Evolutionary conservation across 2,888 invertebrate genomes (phyloP), one percentile per base, ranked within the genome.

Genomic region (Hirtodrosophila confusa): DNA sequence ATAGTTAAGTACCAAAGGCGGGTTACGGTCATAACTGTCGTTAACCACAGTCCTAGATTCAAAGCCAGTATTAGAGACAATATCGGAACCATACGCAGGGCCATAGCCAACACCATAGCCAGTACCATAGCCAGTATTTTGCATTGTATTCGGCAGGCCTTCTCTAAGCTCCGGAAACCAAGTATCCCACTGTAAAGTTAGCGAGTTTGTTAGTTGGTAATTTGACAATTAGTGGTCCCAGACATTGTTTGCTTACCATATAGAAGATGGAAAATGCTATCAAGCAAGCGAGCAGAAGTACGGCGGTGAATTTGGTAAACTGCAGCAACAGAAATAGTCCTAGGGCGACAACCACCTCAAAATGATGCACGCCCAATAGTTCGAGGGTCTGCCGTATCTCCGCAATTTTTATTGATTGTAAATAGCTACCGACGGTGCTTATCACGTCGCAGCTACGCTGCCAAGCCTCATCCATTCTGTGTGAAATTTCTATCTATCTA

Each of bases 351-450:
- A 69, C 4, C 17, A 88, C 40, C 35, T 87, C 79, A 0, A 58
- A 5, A 10, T 75, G 69, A 5, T 75, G 65, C 1, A 72, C 43
- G 7, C 86, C 83, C 11, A 87, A 33, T 1, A 78, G 47, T 7
- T 88, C 88, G 1, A 88, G 17, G 7, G 54, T 48, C 24, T 77
- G 66, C 9, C 87, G 74, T 4, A 83, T 40, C 17, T 83, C 88
- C 12, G 40, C 27, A 17, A 86, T 7, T 7, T 36, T 51, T 3
- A 77, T 8, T 2, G 45, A 23, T 9, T 74, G 64, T 8, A 88
- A 10, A 17, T 68, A 71, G 3, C 31, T 35, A 2, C 49, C 24
- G 8, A 39, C 33, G 0, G 55, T 11, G 12, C 39, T 41, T 0
- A 49, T 1, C 10, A 44, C 24, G 0, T 76, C 65, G 27, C 40